phyloP scores from a whole-genome alignment of 2,888 invertebrate genomes.

The Meteorus colon region DNA sequence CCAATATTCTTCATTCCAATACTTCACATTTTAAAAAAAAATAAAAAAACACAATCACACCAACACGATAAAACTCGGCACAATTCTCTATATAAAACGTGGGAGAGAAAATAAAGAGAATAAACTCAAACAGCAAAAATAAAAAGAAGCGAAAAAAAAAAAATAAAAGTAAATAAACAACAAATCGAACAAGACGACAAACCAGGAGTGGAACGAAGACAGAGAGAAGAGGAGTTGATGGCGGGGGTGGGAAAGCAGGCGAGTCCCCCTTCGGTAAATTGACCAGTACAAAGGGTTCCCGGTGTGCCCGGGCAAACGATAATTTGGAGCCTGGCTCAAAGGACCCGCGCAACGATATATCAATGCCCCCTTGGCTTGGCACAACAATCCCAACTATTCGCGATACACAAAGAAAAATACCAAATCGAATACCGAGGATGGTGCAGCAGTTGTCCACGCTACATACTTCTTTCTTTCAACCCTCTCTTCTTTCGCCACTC shows the following conservation, averaged over 20 bases:
- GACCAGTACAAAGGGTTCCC: slow-evolving; percentile 65
- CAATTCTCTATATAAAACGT: slow-evolving; percentile 14
- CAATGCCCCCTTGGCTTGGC: slow-evolving; percentile 70
- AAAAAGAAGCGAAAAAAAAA: slow-evolving; percentile 20
- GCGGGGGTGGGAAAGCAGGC: slow-evolving; percentile 44
- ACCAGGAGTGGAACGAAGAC: slow-evolving; percentile 36
- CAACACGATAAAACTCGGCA: slow-evolving; percentile 4
- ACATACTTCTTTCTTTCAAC: slow-evolving; percentile 49
- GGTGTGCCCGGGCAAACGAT: slow-evolving; percentile 69
- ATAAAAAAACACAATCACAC: slow-evolving; percentile 6
- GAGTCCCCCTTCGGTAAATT: slow-evolving; percentile 65
- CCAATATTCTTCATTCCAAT: too few relatives aligned
- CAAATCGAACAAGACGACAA: slow-evolving; percentile 26
- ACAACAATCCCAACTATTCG: slow-evolving; percentile 73
- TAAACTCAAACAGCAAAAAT: slow-evolving; percentile 25
- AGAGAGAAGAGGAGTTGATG: slow-evolving; percentile 25
- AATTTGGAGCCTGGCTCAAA: slow-evolving; percentile 71
- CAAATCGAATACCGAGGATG: slow-evolving; percentile 73
- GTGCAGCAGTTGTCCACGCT: slow-evolving; percentile 57
- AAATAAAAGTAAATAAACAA: slow-evolving; percentile 19
- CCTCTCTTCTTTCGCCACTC: slow-evolving; percentile 43
- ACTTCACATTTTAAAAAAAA: slow-evolving; percentile 31
- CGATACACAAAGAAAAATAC: slow-evolving; percentile 74
- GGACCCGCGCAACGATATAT: slow-evolving; percentile 73
- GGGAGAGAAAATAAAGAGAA: slow-evolving; percentile 40